Conservation (phyloP, 2,113 vertebrate genomes). For the Aleadryas rufinucha region DNA sequence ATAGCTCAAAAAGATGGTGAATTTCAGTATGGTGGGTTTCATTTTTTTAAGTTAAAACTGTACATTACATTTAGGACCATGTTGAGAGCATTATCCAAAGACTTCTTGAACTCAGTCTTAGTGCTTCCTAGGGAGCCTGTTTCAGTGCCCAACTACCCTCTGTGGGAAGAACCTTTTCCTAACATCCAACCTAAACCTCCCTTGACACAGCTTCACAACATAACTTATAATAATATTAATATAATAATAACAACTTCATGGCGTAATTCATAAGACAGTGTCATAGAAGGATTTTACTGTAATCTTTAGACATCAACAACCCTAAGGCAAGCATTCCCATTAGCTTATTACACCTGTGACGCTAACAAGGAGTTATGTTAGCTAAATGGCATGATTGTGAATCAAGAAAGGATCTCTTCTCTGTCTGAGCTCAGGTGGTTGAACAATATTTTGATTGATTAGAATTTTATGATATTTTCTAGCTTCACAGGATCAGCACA, state of each 20-base stretch:
- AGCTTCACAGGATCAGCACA: not conserved
- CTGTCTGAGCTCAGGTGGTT: not conserved
- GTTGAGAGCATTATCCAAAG: not conserved
- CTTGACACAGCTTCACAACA: not conserved
- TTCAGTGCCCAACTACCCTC: not conserved
- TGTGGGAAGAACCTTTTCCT: not conserved
- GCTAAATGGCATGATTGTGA: not conserved
- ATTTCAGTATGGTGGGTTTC: not conserved
- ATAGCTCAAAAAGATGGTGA: not conserved
- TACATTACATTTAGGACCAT: not conserved
- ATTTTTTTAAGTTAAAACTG: not conserved
- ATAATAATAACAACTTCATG: not conserved
- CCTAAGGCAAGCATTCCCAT: not conserved
- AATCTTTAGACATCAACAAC: not conserved
- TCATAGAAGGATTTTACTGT: not conserved
- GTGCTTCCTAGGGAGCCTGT: not conserved
- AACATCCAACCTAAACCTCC: not conserved
- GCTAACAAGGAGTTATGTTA: not conserved
- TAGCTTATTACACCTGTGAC: not conserved
- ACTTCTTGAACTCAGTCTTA: not conserved
- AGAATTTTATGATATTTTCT: not conserved
- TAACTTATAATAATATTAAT: not conserved
- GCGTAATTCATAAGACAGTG: not conserved
- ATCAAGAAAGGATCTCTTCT: not conserved
- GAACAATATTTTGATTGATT: not conserved